A percentile compares a stretch with the other conserved stretches of the same genome.
These are phyloP conservation scores for Arizona elegans DNA, from an alignment of 2,113 vertebrate species.

Conservation along the genomic window DNA sequence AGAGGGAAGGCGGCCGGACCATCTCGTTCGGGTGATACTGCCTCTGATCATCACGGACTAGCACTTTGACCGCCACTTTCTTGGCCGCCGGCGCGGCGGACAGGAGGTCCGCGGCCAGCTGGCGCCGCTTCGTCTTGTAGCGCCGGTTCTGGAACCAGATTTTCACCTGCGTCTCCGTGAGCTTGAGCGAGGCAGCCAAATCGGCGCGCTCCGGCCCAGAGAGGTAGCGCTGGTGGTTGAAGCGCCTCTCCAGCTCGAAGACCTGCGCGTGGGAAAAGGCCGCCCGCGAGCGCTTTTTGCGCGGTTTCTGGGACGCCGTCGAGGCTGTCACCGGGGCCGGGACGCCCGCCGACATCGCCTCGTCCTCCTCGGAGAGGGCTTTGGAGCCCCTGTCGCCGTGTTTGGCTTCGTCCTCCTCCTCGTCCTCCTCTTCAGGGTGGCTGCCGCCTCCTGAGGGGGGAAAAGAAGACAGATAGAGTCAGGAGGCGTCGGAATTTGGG, in stretches of 20 bases:
- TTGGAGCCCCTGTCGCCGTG: neutral
- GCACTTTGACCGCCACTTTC: conserved; percentile 96
- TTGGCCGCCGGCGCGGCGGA: conserved; percentile 90
- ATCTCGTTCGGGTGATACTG: conserved; percentile 94
- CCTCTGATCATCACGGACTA: conserved; percentile 97
- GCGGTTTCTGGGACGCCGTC: conserved; percentile 79
- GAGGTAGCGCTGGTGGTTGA: conserved; percentile 97
- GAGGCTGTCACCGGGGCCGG: conserved; percentile 61
- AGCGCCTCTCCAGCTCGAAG: conserved; percentile 97
- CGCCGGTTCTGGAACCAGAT: conserved; percentile 99
- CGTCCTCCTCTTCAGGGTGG: conserved; percentile 56
- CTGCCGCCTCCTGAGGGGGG: conserved; percentile 65
- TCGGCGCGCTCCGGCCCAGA: conserved; percentile 96
- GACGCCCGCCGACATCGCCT: conserved; percentile 20
- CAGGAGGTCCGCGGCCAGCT: conserved; percentile 93
- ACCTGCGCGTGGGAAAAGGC: conserved; percentile 98
- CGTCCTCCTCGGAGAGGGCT: neutral
- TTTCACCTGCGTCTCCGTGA: conserved; percentile 98
- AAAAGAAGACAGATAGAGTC: conserved; percentile 50
- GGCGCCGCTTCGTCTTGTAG: conserved; percentile 97
- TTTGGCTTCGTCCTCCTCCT: neutral
- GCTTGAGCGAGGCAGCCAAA: conserved; percentile 93
- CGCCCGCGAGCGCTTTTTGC: conserved; percentile 95
- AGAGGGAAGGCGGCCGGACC: conserved; percentile 83
- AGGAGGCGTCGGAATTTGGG: conserved; percentile 11